Evolutionary conservation across 2,797 vertebrate genomes (phyloP).

Genomic region (Chaenodraco wilsoni): DNA sequence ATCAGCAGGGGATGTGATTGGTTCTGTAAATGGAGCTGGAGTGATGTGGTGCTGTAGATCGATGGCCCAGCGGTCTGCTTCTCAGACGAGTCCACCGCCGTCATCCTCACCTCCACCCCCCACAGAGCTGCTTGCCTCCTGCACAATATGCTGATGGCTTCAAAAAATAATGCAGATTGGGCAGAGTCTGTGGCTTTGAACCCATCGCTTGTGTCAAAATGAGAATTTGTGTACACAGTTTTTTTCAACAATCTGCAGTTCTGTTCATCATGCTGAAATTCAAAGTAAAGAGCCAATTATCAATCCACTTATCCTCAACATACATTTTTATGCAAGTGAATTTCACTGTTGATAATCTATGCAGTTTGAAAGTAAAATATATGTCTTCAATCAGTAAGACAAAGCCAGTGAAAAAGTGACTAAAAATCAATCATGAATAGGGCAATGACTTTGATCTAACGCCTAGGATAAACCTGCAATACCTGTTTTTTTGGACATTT

Average conservation of each 20-base stretch:
- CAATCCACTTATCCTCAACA: background rate
- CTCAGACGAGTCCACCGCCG: conserved; percentile 61
- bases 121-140: conserved; percentile 50
- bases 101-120: conserved; percentile 63
- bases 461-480: background rate
- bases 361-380: background rate
- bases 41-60: conserved; percentile 79
- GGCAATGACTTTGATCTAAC: background rate
- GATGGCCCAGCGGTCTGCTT: conserved; percentile 74
- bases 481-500: background rate
- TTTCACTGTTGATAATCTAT: background rate
- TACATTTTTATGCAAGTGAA: background rate
- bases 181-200: conserved; percentile 28
- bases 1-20: conserved; percentile 80
- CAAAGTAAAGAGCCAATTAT: background rate
- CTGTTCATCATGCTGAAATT: background rate
- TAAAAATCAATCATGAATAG: background rate
- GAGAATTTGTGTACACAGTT: background rate
- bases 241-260: conserved; percentile 26
- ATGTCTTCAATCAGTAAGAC: background rate
- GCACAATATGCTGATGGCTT: conserved; percentile 56
- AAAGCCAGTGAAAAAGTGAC: background rate
- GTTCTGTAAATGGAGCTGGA: conserved; percentile 76
- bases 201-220: conserved; percentile 11
- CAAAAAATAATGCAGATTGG: conserved; percentile 52